A percentile compares a stretch with the other conserved stretches of the same genome.
These are phyloP conservation scores for Calliphora vicina DNA, from an alignment of 1,140 invertebrate species.

Conservation along the genomic window DNA sequence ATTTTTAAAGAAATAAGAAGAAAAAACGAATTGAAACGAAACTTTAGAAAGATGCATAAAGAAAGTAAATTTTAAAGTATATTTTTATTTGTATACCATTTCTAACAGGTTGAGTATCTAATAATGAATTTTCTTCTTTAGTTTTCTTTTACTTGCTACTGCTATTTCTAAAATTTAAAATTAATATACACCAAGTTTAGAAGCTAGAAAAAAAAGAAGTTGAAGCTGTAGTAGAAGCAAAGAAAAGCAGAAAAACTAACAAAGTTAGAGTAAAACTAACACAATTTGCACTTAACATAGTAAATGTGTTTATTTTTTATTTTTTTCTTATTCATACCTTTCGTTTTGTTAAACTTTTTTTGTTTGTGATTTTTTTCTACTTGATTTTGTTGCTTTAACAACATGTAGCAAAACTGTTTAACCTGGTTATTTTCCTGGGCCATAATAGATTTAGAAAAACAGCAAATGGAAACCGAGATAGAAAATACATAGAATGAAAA, in stretches of 20 bases:
- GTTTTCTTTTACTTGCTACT: neutral
- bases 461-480: neutral
- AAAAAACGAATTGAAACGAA: no score
- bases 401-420: slow-evolving; percentile 24
- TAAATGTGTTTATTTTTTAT: slow-evolving; percentile 31
- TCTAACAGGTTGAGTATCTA: slow-evolving; percentile 16
- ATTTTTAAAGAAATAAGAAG: neutral
- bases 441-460: slow-evolving; percentile 9
- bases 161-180: neutral
- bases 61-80: neutral
- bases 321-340: neutral
- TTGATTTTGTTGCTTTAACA: neutral
- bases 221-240: neutral
- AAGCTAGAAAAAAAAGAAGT: no score
- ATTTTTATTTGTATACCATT: neutral
- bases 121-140: neutral
- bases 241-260: neutral
- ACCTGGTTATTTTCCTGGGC: slow-evolving; percentile 2
- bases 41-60: neutral
- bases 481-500: no score
- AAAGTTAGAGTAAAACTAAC: slow-evolving; percentile 28
- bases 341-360: neutral
- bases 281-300: slow-evolving; percentile 34
- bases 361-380: neutral
- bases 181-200: neutral